Evolutionary conservation across 2,113 vertebrate species (phyloP), one percentile per base, ranked within the genome.

Genomic region (Sorex fumeus): DNA sequence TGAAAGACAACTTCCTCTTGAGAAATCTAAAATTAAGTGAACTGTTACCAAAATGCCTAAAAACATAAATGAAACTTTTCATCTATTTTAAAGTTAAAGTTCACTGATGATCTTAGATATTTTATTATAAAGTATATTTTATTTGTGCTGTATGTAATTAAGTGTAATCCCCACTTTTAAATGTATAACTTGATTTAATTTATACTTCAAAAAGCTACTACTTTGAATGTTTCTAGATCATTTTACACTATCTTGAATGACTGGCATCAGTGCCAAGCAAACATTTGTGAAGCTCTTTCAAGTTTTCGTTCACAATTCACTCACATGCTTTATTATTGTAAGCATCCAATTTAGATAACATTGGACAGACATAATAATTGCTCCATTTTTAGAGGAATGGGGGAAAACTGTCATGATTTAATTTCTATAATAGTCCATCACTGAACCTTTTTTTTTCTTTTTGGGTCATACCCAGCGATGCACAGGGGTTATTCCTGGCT

Each of bases 1-100:
- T 87, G 93, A 96, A 92, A 93, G 83, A 84, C 71, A 84, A 93
- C 84, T 95, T 96, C 90, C 93, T 93, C 64, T 67, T 94, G 50
- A 95, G 80, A 95, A 96, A 96, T 75, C 12, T 78, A 92, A 95
- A 86, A 12, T 12, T 45, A 77, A 92, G 53, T 62, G 62, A 82
- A 67, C 36, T 90, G 13, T 60, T 43, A 87, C 3, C 16, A 40
- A 94, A 94, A 45, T 83, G 21, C 23, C 79, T 60, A 60, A 12
- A 86, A 82, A 77, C 34, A 57, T 47, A 88, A 95, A 40, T 32
- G 11, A 23, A 82, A 62, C 8, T 83, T 83, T 83, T 86, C 18
- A 34, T 91, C 84, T 76, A 80, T 91, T 91, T 86, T 93, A 75
- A 85, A 91, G 93, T 88, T 88, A 57, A 95, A 93, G 28, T 45